A percentile compares a stretch with the other conserved stretches of the same genome.
Evolutionary conservation across 2,797 vertebrate species (phyloP).

Genomic region (Oreortyx pictus): DNA sequence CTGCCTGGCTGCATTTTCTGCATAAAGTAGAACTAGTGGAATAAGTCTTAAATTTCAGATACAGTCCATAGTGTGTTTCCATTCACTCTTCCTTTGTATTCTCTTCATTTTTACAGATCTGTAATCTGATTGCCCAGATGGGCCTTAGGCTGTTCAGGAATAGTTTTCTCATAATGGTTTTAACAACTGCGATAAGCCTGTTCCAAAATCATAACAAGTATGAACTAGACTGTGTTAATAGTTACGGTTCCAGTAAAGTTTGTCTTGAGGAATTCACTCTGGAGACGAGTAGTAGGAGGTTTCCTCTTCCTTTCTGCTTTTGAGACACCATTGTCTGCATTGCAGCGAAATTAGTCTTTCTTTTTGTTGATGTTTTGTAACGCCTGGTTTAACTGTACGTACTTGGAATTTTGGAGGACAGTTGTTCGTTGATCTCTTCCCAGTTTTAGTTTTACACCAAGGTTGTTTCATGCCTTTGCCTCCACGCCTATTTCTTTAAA

Average conservation of each 20-base stretch:
- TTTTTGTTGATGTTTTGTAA: background rate
- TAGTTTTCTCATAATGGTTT: background rate
- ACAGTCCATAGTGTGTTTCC: conserved; percentile 4
- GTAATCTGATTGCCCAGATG: background rate
- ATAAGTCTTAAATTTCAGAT: conserved; percentile 57
- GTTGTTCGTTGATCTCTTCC: background rate
- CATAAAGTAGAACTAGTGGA: conserved; percentile 69
- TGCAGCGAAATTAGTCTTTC: background rate
- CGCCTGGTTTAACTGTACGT: background rate
- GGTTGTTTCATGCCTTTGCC: background rate
- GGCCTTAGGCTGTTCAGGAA: background rate
- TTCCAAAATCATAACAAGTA: background rate
- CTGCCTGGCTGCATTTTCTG: conserved; percentile 81
- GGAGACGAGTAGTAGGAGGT: background rate
- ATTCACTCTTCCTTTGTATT: background rate
- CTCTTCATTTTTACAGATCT: conserved; percentile 16
- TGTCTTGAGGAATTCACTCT: background rate
- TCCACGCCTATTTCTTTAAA: background rate
- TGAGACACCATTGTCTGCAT: background rate
- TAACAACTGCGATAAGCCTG: background rate
- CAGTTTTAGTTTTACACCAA: background rate
- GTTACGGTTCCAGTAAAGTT: background rate
- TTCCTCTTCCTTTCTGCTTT: background rate
- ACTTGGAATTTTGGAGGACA: background rate
- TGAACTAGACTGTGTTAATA: conserved; percentile 26